Evolutionary conservation across 2,113 vertebrate species (phyloP).

Genomic region (Condylura cristata): DNA sequence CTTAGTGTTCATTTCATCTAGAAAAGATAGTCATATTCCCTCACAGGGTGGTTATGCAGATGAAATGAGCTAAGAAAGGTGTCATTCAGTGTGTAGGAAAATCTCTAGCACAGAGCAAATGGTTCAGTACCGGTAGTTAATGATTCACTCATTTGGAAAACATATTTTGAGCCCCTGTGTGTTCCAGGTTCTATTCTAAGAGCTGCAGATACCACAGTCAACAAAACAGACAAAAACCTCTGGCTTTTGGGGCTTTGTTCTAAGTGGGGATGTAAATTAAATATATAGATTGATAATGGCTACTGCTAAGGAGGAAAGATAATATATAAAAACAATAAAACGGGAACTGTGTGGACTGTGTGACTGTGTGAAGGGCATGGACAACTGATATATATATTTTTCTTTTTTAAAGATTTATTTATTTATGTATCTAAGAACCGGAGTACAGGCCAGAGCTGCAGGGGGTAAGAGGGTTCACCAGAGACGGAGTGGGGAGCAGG

Average conservation of each 20-base stretch:
- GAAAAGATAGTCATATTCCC: neutral
- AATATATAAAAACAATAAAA: no score
- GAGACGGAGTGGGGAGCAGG: no score
- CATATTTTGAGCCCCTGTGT: neutral
- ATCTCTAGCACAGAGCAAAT: neutral
- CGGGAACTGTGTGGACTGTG: accelerated
- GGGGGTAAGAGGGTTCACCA: no score
- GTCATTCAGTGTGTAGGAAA: neutral
- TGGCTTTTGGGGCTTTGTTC: neutral
- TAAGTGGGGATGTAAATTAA: neutral
- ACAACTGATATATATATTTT: neutral
- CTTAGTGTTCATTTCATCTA: neutral
- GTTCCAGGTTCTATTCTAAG: neutral
- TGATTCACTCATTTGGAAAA: neutral
- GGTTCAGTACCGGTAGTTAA: neutral
- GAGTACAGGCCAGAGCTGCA: no score
- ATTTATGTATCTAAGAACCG: no score
- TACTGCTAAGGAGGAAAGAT: neutral
- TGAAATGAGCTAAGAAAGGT: neutral
- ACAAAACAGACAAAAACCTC: neutral
- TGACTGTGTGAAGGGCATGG: no score
- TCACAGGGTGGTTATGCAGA: neutral
- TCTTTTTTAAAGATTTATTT: no score
- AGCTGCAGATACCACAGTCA: neutral
- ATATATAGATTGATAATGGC: neutral